Evolutionary conservation across 2,113 vertebrate genomes (phyloP).

Genomic region (Nannobrachium achirus): DNA sequence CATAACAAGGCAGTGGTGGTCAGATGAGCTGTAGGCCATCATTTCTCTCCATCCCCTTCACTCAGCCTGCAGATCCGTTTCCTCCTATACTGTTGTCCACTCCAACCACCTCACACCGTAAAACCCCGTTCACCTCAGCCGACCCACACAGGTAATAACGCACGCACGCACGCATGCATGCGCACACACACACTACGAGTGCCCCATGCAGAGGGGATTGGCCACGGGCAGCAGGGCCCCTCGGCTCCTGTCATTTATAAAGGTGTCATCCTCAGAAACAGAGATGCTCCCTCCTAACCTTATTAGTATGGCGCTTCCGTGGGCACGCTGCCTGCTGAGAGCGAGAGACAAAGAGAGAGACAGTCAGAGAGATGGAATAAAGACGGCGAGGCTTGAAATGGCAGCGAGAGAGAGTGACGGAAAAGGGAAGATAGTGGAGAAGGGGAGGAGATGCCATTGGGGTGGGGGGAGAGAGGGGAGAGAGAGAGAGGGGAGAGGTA

Average conservation of each 20-base stretch:
- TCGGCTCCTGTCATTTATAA: constrained; percentile 67
- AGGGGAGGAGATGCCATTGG: constrained; percentile 11
- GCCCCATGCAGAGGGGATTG: constrained; percentile 68
- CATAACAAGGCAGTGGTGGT: constrained; percentile 72
- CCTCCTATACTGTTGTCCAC: constrained; percentile 64
- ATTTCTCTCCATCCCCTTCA: constrained; percentile 70
- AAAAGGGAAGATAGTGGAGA: constrained; percentile 19
- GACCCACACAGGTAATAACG: not conserved
- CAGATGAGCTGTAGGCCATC: constrained; percentile 71
- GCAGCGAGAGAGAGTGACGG: not conserved
- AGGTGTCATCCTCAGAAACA: constrained; percentile 68
- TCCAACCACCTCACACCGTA: constrained; percentile 53
- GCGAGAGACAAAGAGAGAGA: constrained; percentile 8
- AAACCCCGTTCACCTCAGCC: constrained; percentile 44
- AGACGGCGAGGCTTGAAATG: not conserved
- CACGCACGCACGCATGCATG: constrained; percentile 46
- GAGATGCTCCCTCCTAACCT: constrained; percentile 70
- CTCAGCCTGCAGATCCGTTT: constrained; percentile 67
- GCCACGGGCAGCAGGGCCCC: constrained; percentile 56
- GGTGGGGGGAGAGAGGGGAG: constrained; percentile 17
- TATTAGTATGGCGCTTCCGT: constrained; percentile 68
- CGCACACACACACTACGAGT: constrained; percentile 36
- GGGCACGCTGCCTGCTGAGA: constrained; percentile 43
- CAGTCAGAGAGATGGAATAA: constrained; percentile 1
- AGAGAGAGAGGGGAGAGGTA: constrained; percentile 9